These are phyloP conservation scores for Nestor notabilis DNA, from an alignment of 2,113 vertebrate genomes.

Conservation along the genomic window DNA sequence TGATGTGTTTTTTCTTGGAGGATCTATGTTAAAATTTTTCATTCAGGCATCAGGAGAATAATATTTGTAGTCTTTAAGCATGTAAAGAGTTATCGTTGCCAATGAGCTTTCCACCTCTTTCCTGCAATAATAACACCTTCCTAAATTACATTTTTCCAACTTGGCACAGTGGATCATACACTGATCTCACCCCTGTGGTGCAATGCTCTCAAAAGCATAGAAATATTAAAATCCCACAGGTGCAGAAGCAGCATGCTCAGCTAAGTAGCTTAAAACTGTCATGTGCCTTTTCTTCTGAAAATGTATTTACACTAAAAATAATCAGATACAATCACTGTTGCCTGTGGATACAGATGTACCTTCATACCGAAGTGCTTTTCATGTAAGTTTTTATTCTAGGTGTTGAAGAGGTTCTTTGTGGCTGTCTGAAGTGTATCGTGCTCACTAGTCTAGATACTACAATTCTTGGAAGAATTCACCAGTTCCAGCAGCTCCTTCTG, in stretches of 20 bases:
- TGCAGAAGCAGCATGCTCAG: not conserved
- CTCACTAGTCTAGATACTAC: not conserved
- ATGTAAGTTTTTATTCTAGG: not conserved
- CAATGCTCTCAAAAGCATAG: not conserved
- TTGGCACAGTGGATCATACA: not conserved
- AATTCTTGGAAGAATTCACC: not conserved
- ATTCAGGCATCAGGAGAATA: not conserved
- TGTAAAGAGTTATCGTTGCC: not conserved
- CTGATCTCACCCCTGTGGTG: not conserved
- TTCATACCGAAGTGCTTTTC: not conserved
- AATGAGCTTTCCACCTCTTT: not conserved
- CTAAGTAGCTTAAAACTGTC: constrained; percentile 5
- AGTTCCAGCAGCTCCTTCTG: not conserved
- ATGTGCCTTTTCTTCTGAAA: not conserved
- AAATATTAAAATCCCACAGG: not conserved
- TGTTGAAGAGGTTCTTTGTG: not conserved
- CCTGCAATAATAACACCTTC: not conserved
- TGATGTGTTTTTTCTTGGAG: not conserved
- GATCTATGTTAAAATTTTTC: not conserved
- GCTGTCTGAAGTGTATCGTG: not conserved
- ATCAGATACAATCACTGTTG: not conserved
- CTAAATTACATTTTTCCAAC: constrained; percentile 4
- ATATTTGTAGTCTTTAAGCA: not conserved
- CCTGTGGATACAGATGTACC: not conserved
- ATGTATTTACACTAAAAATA: constrained; percentile 18